phyloP scores from a whole-genome alignment of 2,797 vertebrate genomes.

The Hyperoplus lanceolatus region DNA sequence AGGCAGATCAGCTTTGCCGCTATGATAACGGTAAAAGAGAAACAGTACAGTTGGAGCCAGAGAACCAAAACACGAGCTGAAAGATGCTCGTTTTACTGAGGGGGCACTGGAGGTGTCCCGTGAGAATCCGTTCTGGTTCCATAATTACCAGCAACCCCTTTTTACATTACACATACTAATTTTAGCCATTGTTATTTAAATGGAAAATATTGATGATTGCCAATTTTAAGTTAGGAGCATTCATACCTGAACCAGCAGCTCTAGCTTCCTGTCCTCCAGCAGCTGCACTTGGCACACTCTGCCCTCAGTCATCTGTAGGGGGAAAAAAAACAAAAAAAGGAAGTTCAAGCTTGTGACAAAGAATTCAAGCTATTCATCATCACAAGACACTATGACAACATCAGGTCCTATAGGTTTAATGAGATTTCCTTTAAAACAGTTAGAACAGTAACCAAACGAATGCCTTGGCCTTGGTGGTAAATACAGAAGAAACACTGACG shows the following conservation, averaged over 20 bases:
- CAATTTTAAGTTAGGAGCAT: neutral
- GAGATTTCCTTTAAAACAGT: too few relatives aligned
- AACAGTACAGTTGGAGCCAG: neutral
- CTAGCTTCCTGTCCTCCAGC: slow-evolving; percentile 95
- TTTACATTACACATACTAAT: neutral
- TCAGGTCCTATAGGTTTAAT: neutral
- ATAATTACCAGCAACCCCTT: neutral
- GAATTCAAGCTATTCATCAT: slow-evolving; percentile 24
- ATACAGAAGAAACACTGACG: slow-evolving; percentile 30
- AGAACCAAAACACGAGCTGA: neutral
- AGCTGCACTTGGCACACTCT: slow-evolving; percentile 96
- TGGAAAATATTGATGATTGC: neutral
- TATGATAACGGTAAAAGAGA: neutral
- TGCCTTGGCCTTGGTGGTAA: slow-evolving; percentile 25
- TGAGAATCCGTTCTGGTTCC: neutral
- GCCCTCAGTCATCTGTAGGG: slow-evolving; percentile 95
- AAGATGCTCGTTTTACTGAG: neutral
- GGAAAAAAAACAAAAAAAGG: slow-evolving; percentile 47
- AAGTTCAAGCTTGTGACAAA: slow-evolving; percentile 42
- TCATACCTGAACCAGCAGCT: slow-evolving; percentile 98
- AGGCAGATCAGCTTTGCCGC: neutral
- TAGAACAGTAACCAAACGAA: neutral
- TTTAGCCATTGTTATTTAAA: neutral
- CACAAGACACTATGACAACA: slow-evolving; percentile 20
- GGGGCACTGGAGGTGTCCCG: too few relatives aligned